These are phyloP conservation scores for Eueides isabella DNA, from an alignment of 1,140 invertebrate species.

Conservation along the genomic window DNA sequence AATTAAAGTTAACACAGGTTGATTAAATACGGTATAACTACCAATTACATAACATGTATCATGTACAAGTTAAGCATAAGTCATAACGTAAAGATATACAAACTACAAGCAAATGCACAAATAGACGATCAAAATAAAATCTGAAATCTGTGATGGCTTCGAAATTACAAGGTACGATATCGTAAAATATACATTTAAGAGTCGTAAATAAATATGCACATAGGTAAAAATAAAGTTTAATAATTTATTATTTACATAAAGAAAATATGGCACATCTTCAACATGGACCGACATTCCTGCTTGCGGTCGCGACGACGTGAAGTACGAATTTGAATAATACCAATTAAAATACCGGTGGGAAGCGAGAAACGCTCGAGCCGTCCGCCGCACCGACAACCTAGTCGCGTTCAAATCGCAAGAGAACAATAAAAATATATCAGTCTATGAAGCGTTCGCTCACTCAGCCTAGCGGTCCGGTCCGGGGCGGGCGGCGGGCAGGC, in stretches of 20 bases:
- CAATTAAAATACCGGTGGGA: conserved; percentile 82
- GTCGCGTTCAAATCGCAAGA: conserved; percentile 71
- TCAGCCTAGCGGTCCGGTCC: conserved; percentile 49
- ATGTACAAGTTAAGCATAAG: conserved; percentile 38
- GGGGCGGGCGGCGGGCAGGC: conserved; percentile 20
- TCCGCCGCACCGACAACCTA: conserved; percentile 44
- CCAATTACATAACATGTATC: conserved; percentile 31
- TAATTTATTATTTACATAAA: conserved; percentile 82
- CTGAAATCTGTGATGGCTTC: conserved; percentile 66
- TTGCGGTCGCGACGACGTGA: conserved; percentile 57
- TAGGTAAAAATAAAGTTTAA: conserved; percentile 71
- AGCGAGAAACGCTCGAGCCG: conserved; percentile 67
- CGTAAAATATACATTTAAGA: conserved; percentile 59
- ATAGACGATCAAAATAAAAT: conserved; percentile 52
- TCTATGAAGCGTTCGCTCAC: conserved; percentile 64
- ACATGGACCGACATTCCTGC: conserved; percentile 62
- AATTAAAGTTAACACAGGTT: conserved; percentile 48
- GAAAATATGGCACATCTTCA: conserved; percentile 81
- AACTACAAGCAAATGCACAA: conserved; percentile 79
- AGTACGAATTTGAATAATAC: conserved; percentile 69
- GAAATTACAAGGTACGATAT: conserved; percentile 54
- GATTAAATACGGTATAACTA: conserved; percentile 46
- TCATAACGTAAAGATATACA: conserved; percentile 60
- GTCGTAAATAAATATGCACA: conserved; percentile 77
- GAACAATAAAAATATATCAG: conserved; percentile 77